phyloP scores from a whole-genome alignment of 2,797 vertebrate species.

The Cossypha caffra region DNA sequence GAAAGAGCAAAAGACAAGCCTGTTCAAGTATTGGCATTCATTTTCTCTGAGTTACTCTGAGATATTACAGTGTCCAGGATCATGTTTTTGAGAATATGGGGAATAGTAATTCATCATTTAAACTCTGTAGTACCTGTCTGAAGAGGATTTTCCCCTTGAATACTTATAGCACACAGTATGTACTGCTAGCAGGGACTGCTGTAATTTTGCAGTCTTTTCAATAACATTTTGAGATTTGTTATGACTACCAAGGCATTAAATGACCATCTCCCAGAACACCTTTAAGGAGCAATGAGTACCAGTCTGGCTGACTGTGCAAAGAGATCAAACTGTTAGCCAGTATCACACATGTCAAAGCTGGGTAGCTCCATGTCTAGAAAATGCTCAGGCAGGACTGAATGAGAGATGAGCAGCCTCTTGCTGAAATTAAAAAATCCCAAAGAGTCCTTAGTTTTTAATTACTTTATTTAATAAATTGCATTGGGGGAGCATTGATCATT shows the following conservation, averaged over 20 bases:
- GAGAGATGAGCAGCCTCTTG: not conserved
- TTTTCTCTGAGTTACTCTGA: not conserved
- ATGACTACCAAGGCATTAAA: not conserved
- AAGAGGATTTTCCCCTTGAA: not conserved
- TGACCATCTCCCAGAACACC: not conserved
- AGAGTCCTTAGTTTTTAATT: not conserved
- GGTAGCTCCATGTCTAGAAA: not conserved
- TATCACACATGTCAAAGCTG: not conserved
- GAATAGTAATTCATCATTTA: not conserved
- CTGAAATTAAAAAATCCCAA: not conserved
- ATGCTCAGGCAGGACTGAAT: not conserved
- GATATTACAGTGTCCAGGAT: not conserved
- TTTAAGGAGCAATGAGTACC: not conserved
- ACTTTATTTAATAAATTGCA: not conserved
- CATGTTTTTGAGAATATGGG: not conserved
- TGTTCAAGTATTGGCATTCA: not conserved
- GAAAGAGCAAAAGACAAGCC: not conserved
- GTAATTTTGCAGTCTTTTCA: not conserved
- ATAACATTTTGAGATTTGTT: not conserved
- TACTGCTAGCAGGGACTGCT: not conserved
- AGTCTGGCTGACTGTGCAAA: not conserved
- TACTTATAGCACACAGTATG: not conserved
- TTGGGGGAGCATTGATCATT: not conserved
- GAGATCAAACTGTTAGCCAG: not conserved
- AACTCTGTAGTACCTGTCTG: not conserved